Evolutionary conservation across 2,888 invertebrate species (phyloP), one percentile per base, ranked within the genome.

Genomic region (Morpho deidamia): DNA sequence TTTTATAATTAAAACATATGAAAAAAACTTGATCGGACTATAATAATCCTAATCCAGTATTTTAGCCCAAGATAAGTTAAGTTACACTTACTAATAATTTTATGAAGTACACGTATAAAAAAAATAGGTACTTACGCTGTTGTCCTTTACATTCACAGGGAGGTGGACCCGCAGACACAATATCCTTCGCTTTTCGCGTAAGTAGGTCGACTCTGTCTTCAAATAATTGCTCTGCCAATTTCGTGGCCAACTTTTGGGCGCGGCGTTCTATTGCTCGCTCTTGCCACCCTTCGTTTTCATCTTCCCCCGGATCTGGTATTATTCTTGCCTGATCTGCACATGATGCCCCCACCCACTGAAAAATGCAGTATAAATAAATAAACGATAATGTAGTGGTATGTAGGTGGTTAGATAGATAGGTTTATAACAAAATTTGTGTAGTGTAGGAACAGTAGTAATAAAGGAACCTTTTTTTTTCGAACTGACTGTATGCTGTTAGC

Each of bases 261-360:
- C 75, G 71, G 2, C 65, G 66, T 56, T 86, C 83, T 5, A 83
- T 67, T 0, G 71, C 77, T 0, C 72, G 68, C 53, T 77, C 63
- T 58, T 81, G 74, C 75, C 78, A 78, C 0, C 70, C 74, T 33
- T 71, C 69, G 8, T 56, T 59, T 8, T 73, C 65, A 5, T 32
- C 56, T 2, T 71, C 69, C 0, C 61, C 68, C 1, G 63, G 61
- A 9, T 70, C 71, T 4, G 72, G 63, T 39, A 50, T 67, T 51
- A 66, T 47, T 47, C 68, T 68, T 3, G 59, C 56, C 32, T 51
- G 53, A 56, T 86, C 83, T 9, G 76, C 83, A 56, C 88, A 87
- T 1, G 78, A 69, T 44, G 63, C 61, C 11, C 84, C 84, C 35
- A 85, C 72, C 88, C 88, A 88, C 88, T 88, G 52, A 5, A 49